phyloP scores from a whole-genome alignment of 1,140 invertebrate species.

The Pteromalus puparum region DNA sequence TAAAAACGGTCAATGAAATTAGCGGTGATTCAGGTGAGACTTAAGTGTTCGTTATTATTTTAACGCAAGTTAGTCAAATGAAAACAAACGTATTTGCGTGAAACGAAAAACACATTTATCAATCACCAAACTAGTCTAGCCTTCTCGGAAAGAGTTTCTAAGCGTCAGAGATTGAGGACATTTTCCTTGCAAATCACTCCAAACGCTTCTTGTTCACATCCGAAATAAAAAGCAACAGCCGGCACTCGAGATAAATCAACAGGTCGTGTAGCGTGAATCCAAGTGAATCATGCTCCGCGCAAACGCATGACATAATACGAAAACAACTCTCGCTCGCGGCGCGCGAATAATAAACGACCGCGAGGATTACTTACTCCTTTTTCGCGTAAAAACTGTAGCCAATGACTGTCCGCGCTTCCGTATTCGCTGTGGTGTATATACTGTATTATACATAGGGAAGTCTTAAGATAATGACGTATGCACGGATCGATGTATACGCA shows the following conservation, averaged over 20 bases:
- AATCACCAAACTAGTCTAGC: too few species aligned
- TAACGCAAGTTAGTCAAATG: too few species aligned
- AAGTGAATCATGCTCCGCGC: neutral
- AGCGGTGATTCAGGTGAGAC: neutral
- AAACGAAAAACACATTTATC: too few species aligned
- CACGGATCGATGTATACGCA: too few species aligned
- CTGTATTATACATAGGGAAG: neutral
- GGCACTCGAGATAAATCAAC: too few species aligned
- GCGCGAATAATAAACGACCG: neutral
- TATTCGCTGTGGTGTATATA: neutral
- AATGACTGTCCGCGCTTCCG: neutral
- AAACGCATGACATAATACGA: neutral
- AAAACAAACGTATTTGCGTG: too few species aligned
- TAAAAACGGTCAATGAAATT: neutral
- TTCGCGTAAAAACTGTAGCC: neutral
- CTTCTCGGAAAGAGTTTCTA: too few species aligned
- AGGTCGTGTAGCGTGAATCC: neutral
- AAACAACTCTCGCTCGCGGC: neutral
- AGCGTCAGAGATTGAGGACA: too few species aligned
- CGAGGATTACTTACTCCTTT: neutral
- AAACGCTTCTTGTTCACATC: too few species aligned
- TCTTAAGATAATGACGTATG: neutral
- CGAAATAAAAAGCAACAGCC: too few species aligned
- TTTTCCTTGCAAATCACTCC: too few species aligned
- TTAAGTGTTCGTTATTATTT: neutral